Conservation (phyloP, 2,797 vertebrate genomes). For the Tapera naevia region DNA sequence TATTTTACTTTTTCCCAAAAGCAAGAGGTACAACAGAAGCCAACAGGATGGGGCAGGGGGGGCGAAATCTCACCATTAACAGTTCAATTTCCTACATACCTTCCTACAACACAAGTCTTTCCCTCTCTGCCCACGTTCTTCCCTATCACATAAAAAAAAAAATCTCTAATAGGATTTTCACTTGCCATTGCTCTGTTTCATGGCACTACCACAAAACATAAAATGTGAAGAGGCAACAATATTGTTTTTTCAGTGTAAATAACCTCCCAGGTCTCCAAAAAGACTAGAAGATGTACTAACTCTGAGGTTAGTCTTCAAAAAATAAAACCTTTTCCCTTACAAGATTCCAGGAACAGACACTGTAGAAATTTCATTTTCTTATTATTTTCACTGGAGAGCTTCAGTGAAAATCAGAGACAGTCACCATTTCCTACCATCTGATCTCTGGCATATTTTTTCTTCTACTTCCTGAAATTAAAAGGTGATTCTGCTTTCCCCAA, state of each 20-base stretch:
- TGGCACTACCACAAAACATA: background rate
- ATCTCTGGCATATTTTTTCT: background rate
- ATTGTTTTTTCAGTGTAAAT: background rate
- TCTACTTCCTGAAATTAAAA: background rate
- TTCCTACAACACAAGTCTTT: background rate
- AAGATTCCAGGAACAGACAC: background rate
- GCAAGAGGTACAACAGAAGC: background rate
- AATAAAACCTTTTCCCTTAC: background rate
- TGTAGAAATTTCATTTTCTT: background rate
- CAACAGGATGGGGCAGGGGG: rapidly evolving
- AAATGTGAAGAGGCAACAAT: background rate
- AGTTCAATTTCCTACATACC: background rate
- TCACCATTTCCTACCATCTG: background rate
- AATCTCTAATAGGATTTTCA: background rate
- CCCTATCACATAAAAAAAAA: too few relatives aligned
- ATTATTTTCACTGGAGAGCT: background rate
- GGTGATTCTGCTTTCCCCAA: conserved; percentile 1
- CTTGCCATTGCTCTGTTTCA: background rate
- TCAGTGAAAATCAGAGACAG: background rate
- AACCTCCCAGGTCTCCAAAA: background rate
- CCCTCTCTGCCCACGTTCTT: background rate
- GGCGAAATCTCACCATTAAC: background rate
- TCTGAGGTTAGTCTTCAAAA: background rate
- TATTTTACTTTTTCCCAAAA: background rate
- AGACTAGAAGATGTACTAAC: background rate